phyloP scores from a whole-genome alignment of 2,888 invertebrate species.

The Heliothis peltigera region DNA sequence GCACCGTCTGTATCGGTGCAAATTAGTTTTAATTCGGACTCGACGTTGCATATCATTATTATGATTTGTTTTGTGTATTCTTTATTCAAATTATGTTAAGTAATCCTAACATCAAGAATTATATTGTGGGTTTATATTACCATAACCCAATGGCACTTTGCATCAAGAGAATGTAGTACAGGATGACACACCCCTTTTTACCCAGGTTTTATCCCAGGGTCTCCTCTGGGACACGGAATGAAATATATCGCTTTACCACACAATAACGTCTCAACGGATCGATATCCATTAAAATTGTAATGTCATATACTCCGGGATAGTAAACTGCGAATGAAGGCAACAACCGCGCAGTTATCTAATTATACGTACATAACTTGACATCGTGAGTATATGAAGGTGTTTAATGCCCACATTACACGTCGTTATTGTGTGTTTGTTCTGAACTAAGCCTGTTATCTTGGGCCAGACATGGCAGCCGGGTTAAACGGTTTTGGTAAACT shows the following conservation, averaged over 20 bases:
- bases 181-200: constrained; percentile 20
- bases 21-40: constrained; percentile 45
- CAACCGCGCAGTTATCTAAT: constrained; percentile 16
- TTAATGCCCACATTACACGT: constrained; percentile 31
- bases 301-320: constrained; percentile 38
- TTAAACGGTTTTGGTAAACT: constrained; percentile 70
- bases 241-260: constrained; percentile 44
- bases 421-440: constrained; percentile 43
- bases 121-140: not conserved
- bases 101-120: not conserved
- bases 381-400: constrained; percentile 14
- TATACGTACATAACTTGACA: constrained; percentile 6
- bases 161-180: constrained; percentile 1
- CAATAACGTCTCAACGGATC: constrained; percentile 46
- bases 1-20: constrained; percentile 42
- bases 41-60: constrained; percentile 7
- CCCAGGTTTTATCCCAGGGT: constrained; percentile 5
- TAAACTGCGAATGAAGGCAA: constrained; percentile 30
- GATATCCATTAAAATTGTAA: constrained; percentile 54
- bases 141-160: constrained; percentile 9
- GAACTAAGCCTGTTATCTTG: constrained; percentile 55
- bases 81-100: constrained; percentile 13
- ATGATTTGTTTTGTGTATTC: constrained; percentile 42
- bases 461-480: constrained; percentile 52
- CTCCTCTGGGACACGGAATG: constrained; percentile 36